These are phyloP conservation scores for Phaethon lepturus DNA, from an alignment of 2,113 vertebrate genomes.

Conservation along the genomic window DNA sequence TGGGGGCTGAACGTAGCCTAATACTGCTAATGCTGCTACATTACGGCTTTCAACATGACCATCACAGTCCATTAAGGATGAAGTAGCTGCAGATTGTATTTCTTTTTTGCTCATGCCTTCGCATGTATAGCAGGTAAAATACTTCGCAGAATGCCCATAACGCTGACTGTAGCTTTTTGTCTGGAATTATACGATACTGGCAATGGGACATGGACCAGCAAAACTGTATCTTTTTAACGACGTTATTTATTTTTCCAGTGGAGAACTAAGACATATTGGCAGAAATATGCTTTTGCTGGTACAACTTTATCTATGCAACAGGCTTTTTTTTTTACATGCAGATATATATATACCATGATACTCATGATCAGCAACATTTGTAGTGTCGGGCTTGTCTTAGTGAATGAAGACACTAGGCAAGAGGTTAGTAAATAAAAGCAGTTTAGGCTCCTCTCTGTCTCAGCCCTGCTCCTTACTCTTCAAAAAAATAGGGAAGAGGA, in stretches of 20 bases:
- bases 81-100: background rate
- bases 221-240: background rate
- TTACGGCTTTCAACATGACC: background rate
- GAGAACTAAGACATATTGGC: background rate
- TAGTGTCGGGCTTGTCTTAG: background rate
- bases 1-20: background rate
- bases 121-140: background rate
- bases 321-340: background rate
- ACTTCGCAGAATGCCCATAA: background rate
- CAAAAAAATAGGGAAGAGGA: background rate
- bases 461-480: background rate
- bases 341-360: background rate
- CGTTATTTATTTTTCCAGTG: background rate
- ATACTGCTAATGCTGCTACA: background rate
- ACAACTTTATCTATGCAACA: background rate
- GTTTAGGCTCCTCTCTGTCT: background rate
- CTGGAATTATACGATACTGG: background rate
- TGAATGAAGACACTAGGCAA: background rate
- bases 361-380: background rate
- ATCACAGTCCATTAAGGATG: background rate
- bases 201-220: background rate
- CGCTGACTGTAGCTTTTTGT: background rate
- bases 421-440: background rate
- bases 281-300: background rate
- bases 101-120: background rate